Evolutionary conservation across 2,797 vertebrate species (phyloP).

Genomic region (Mionectes olivaceus): DNA sequence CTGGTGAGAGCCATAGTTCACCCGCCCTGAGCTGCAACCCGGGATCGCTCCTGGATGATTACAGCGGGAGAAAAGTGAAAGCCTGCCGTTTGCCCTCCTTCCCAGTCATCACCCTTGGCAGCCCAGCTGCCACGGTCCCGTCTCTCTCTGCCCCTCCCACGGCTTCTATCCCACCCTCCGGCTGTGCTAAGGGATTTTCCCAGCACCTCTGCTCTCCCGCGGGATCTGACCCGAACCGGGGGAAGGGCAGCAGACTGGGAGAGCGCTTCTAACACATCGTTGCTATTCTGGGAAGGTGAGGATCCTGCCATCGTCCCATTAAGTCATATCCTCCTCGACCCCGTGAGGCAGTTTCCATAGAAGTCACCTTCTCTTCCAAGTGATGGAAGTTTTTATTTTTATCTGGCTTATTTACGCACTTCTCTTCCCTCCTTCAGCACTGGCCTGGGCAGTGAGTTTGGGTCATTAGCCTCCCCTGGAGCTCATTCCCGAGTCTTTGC

Average conservation of each 20-base stretch:
- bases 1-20: constrained; percentile 20
- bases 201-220: neutral
- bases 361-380: constrained; percentile 22
- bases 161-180: neutral
- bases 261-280: neutral
- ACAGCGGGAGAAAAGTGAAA: neutral
- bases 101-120: rapidly evolving
- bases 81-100: neutral
- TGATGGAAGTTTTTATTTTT: constrained; percentile 59
- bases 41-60: neutral
- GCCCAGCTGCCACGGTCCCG: rapidly evolving
- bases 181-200: neutral
- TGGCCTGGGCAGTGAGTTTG: neutral
- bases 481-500: neutral
- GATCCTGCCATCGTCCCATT: constrained; percentile 21
- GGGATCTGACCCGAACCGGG: neutral
- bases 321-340: constrained; percentile 32
- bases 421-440: neutral
- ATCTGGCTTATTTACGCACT: constrained; percentile 4
- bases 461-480: neutral
- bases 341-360: constrained; percentile 42
- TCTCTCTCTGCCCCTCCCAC: neutral
- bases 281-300: constrained; percentile 20
- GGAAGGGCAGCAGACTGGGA: neutral
- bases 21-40: neutral